phyloP scores from a whole-genome alignment of 2,113 vertebrate species.

The Montifringilla adamsi region DNA sequence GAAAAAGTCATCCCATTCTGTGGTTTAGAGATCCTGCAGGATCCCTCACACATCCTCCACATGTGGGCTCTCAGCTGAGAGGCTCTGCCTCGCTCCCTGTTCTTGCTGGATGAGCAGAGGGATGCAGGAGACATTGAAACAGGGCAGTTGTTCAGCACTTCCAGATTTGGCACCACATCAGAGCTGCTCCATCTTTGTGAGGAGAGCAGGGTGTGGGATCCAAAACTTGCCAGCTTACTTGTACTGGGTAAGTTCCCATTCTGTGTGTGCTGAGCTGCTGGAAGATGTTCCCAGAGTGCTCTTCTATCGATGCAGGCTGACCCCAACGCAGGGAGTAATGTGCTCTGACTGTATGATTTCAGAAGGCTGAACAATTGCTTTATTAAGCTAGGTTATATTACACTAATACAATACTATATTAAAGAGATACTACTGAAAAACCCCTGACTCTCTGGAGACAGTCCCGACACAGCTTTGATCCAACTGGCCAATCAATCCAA shows the following conservation, averaged over 20 bases:
- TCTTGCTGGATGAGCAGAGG: background rate
- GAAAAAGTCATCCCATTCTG: background rate
- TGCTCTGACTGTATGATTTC: too few species aligned
- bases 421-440: too few species aligned
- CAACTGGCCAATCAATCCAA: too few species aligned
- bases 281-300: background rate
- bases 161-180: accelerated
- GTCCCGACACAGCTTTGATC: too few species aligned
- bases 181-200: background rate
- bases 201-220: background rate
- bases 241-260: background rate
- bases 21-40: background rate
- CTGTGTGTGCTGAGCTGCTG: background rate
- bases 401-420: too few species aligned
- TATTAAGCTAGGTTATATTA: too few species aligned
- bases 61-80: background rate
- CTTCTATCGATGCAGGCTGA: too few species aligned
- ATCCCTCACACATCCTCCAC: background rate
- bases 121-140: background rate
- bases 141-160: background rate
- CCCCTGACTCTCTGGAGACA: too few species aligned
- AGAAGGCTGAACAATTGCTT: too few species aligned
- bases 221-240: background rate
- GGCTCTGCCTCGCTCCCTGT: background rate
- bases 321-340: too few species aligned